Evolutionary conservation across 2,797 vertebrate genomes (phyloP).

Genomic region (Eospalax fontanierii): DNA sequence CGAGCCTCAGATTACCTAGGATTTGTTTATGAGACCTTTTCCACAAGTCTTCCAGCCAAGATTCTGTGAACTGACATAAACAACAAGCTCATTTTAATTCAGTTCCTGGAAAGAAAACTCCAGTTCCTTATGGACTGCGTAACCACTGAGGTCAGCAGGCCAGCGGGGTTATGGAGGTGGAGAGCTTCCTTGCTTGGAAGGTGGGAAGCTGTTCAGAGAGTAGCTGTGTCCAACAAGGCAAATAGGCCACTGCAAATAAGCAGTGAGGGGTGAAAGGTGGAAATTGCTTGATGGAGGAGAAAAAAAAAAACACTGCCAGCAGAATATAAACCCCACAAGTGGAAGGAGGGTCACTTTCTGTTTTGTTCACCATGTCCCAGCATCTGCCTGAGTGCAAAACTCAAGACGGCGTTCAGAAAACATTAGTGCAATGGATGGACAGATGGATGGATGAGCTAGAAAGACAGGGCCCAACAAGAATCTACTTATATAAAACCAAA

Average conservation of each 20-base stretch:
- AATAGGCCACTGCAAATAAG: background rate
- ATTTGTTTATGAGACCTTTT: constrained; percentile 44
- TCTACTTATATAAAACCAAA: background rate
- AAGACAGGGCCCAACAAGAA: background rate
- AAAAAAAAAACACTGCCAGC: background rate
- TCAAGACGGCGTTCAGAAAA: background rate
- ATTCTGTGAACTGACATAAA: background rate
- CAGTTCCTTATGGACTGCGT: background rate
- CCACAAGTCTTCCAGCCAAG: constrained; percentile 52
- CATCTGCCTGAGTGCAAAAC: background rate
- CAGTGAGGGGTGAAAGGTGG: background rate
- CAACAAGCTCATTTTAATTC: constrained; percentile 8
- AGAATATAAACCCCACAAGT: background rate
- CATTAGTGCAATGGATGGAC: background rate
- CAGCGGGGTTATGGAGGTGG: background rate
- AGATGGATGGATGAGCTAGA: background rate
- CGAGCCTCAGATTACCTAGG: background rate
- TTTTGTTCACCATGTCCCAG: background rate
- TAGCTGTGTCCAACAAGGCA: background rate
- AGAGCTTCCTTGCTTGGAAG: background rate
- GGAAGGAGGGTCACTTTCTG: background rate
- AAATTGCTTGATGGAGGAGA: background rate
- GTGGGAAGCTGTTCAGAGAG: background rate
- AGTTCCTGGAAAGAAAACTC: constrained; percentile 46
- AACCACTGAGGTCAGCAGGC: background rate